Conservation (phyloP, 2,113 vertebrate species). For the Arothron firmamentum region DNA sequence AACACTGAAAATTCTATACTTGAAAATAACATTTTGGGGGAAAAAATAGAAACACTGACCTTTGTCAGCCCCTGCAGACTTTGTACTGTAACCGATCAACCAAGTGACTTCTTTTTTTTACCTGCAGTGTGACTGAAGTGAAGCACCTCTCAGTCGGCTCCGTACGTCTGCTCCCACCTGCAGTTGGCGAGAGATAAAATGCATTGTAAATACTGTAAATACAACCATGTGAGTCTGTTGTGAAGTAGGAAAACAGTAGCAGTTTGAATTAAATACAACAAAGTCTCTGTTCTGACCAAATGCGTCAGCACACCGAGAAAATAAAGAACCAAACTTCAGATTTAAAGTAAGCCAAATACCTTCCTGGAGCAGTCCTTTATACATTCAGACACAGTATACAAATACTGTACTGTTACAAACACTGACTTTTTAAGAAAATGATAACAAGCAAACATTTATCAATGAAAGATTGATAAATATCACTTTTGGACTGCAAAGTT, state of each 20-base stretch:
- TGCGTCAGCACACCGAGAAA: slow-evolving; percentile 5
- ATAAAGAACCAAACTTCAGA: not conserved
- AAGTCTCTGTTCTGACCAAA: slow-evolving; percentile 19
- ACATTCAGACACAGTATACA: too few species aligned
- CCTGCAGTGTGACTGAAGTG: slow-evolving; percentile 18
- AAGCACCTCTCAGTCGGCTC: not conserved
- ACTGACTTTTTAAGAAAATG: too few species aligned
- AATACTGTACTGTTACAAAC: too few species aligned
- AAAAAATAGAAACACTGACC: too few species aligned
- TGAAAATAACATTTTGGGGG: too few species aligned
- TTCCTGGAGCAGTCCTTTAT: too few species aligned
- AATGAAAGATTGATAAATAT: too few species aligned
- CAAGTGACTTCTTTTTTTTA: slow-evolving; percentile 9
- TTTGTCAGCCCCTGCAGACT: slow-evolving; percentile 13
- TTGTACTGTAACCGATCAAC: not conserved
- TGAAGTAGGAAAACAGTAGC: slow-evolving; percentile 62
- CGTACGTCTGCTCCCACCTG: slow-evolving; percentile 5
- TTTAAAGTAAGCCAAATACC: not conserved
- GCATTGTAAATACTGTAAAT: slow-evolving; percentile 61
- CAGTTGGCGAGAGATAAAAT: slow-evolving; percentile 19
- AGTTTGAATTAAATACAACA: slow-evolving; percentile 21
- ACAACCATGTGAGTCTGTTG: slow-evolving; percentile 48
- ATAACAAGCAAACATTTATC: too few species aligned
- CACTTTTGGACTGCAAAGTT: not conserved
- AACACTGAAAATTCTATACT: too few species aligned